Conservation (phyloP, 2,888 invertebrate genomes). For the Noctua janthe region DNA sequence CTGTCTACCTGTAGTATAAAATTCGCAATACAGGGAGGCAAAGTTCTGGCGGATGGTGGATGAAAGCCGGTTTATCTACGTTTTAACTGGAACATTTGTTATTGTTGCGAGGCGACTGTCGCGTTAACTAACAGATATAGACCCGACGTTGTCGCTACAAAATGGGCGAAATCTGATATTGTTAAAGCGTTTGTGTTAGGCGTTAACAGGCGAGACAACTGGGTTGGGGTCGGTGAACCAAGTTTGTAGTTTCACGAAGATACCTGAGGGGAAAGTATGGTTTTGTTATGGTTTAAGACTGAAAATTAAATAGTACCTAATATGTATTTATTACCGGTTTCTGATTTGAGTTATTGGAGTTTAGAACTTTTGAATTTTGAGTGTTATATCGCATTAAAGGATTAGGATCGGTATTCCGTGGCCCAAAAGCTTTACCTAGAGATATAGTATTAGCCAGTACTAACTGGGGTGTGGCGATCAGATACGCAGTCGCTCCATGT, state of each 20-base stretch:
- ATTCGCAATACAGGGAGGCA: conserved; percentile 57
- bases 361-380: background rate
- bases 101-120: conserved; percentile 63
- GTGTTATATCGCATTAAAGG: background rate
- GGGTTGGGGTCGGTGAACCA: conserved; percentile 22
- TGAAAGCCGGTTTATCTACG: conserved; percentile 66
- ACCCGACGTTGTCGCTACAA: conserved; percentile 29
- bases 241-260: conserved; percentile 1
- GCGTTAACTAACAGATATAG: conserved; percentile 53
- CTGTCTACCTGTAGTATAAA: conserved; percentile 51
- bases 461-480: no score
- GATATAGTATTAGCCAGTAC: no score
- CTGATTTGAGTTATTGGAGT: background rate
- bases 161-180: conserved; percentile 53
- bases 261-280: background rate
- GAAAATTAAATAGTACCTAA: background rate
- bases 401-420: no score
- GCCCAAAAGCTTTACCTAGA: no score
- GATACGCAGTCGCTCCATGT: no score
- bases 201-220: conserved; percentile 25
- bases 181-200: conserved; percentile 36
- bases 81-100: conserved; percentile 69
- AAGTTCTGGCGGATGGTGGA: conserved; percentile 64
- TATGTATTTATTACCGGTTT: background rate
- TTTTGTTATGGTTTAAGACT: background rate